These are phyloP conservation scores for Peromyscus melanophrys DNA, from an alignment of 2,797 vertebrate species.

Conservation along the genomic window DNA sequence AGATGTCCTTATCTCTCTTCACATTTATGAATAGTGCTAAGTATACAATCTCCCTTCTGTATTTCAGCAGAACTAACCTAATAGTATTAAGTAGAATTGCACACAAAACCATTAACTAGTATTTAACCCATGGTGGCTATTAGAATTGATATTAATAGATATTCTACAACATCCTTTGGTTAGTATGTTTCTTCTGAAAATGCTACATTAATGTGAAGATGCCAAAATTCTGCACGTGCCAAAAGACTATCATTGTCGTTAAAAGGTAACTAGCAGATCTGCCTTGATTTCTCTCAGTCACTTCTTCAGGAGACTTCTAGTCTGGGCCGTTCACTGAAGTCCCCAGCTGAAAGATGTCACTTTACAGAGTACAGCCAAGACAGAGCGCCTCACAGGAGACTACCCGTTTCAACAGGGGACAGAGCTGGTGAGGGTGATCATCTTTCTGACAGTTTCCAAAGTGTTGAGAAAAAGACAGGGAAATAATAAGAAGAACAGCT, in stretches of 20 bases:
- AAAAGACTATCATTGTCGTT: background rate
- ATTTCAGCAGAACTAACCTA: background rate
- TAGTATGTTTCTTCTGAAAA: constrained; percentile 24
- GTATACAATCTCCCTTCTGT: background rate
- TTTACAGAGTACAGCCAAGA: background rate
- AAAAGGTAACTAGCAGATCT: background rate
- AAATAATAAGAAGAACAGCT: constrained; percentile 35
- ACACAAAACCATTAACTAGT: background rate
- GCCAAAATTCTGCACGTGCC: too few species aligned
- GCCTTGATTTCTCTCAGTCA: background rate
- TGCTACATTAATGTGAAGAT: background rate
- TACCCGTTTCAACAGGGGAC: background rate
- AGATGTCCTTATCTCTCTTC: background rate
- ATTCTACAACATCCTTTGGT: background rate
- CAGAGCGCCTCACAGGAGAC: background rate
- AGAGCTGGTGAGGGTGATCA: background rate
- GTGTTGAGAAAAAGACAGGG: background rate
- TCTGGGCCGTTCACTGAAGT: background rate
- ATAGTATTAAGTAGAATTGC: background rate
- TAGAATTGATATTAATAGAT: background rate
- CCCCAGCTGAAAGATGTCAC: background rate
- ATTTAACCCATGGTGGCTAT: background rate
- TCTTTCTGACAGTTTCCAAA: background rate
- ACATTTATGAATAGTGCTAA: constrained; percentile 4
- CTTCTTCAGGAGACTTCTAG: background rate